Evolutionary conservation across 2,888 invertebrate species (phyloP).

Genomic region (Cantharis rustica): DNA sequence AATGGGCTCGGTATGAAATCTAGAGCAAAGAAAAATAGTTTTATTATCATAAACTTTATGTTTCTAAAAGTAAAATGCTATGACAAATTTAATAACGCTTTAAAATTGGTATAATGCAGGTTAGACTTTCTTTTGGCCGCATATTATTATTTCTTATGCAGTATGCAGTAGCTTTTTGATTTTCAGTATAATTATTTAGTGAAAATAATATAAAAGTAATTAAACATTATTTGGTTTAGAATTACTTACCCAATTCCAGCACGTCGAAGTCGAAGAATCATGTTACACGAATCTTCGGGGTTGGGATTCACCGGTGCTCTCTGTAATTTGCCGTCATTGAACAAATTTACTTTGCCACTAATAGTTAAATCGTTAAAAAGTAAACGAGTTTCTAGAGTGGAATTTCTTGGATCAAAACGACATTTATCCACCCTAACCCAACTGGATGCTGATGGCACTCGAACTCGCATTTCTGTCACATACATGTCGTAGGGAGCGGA

Average conservation of each 20-base stretch:
- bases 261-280: conserved; percentile 76
- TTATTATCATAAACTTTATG: too few relatives aligned
- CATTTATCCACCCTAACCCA: conserved; percentile 77
- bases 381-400: conserved; percentile 75
- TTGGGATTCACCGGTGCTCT: conserved; percentile 51
- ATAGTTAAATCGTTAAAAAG: conserved; percentile 81
- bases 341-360: conserved; percentile 73
- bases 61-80: neutral
- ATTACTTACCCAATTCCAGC: conserved; percentile 73
- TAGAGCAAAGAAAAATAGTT: conserved; percentile 33
- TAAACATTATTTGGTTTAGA: neutral
- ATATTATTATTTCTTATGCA: too few relatives aligned
- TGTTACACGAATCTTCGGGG: conserved; percentile 67
- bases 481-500: conserved; percentile 71
- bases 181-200: neutral
- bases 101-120: neutral
- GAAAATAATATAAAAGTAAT: neutral
- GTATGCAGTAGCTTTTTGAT: too few relatives aligned
- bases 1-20: conserved; percentile 72
- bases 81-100: neutral
- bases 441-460: conserved; percentile 67
- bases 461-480: conserved; percentile 71
- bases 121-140: neutral
- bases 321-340: conserved; percentile 54
- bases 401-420: conserved; percentile 73